Conservation (phyloP, 2,113 vertebrate genomes). For the Salvator merianae region DNA sequence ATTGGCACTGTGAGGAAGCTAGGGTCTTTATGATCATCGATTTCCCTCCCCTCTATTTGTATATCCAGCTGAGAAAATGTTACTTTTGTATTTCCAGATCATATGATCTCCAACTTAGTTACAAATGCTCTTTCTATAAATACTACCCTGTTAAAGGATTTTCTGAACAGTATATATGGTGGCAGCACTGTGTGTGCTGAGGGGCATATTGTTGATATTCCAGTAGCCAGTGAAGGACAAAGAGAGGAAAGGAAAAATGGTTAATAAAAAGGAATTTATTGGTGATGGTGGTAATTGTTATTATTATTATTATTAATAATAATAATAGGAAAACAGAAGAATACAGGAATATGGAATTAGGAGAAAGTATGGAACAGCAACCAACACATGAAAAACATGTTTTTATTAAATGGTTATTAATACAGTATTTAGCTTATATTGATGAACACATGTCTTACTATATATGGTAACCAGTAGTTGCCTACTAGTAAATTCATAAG, state of each 20-base stretch:
- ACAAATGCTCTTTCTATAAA: neutral
- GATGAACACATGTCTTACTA: no score
- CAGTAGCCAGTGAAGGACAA: neutral
- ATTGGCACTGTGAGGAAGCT: neutral
- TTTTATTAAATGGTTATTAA: no score
- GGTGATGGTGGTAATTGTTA: no score
- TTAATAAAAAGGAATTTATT: neutral
- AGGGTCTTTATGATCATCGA: neutral
- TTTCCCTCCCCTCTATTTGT: rapidly evolving
- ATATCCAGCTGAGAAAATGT: neutral
- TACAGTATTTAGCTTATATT: no score
- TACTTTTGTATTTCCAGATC: neutral
- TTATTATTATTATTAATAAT: no score
- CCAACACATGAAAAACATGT: no score
- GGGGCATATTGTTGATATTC: neutral
- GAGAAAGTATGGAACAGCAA: no score
- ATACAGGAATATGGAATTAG: no score
- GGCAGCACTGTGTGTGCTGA: neutral
- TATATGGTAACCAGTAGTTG: no score
- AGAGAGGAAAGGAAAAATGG: no score
- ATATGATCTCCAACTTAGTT: neutral
- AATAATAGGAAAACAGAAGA: neutral
- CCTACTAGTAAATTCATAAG: no score
- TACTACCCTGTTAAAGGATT: neutral
- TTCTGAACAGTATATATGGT: neutral